phyloP scores from a whole-genome alignment of 2,888 invertebrate species.

The Sinopyrophorus schimmeli region DNA sequence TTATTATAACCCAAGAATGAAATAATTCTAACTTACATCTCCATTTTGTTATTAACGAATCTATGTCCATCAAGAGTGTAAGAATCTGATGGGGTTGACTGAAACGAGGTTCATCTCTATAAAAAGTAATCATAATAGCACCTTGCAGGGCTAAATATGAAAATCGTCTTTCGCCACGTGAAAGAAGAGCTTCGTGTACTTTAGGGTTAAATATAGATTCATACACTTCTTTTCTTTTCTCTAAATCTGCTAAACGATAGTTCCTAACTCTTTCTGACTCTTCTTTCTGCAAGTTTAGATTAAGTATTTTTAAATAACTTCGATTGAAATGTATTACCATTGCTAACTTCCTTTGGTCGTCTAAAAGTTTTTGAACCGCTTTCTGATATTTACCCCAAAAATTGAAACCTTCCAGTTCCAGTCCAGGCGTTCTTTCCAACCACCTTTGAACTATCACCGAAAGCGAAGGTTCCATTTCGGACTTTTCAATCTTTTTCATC shows the following conservation, averaged over 20 bases:
- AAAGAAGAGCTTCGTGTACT: constrained; percentile 80
- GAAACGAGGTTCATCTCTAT: constrained; percentile 95
- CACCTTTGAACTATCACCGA: constrained; percentile 86
- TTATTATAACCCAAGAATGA: neutral
- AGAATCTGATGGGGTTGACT: constrained; percentile 97
- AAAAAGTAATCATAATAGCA: constrained; percentile 97
- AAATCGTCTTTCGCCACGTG: constrained; percentile 85
- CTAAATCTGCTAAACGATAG: constrained; percentile 72
- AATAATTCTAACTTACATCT: constrained; percentile 72
- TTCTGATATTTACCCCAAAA: constrained; percentile 92
- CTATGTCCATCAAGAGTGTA: constrained; percentile 95
- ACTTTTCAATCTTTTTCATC: constrained; percentile 61
- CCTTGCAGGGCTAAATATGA: constrained; percentile 93
- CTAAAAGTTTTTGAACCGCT: constrained; percentile 72
- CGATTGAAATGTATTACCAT: constrained; percentile 53
- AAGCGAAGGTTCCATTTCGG: constrained; percentile 84
- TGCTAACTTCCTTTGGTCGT: constrained; percentile 67
- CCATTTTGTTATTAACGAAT: constrained; percentile 98
- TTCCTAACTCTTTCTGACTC: constrained; percentile 53
- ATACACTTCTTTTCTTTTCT: constrained; percentile 81
- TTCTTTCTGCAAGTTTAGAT: constrained; percentile 38
- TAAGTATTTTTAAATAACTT: neutral
- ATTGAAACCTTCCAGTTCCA: constrained; percentile 81
- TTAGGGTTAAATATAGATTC: constrained; percentile 86
- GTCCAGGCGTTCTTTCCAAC: constrained; percentile 93